Evolutionary conservation across 1,140 invertebrate genomes (phyloP).

Genomic region (Drosophila rufa): DNA sequence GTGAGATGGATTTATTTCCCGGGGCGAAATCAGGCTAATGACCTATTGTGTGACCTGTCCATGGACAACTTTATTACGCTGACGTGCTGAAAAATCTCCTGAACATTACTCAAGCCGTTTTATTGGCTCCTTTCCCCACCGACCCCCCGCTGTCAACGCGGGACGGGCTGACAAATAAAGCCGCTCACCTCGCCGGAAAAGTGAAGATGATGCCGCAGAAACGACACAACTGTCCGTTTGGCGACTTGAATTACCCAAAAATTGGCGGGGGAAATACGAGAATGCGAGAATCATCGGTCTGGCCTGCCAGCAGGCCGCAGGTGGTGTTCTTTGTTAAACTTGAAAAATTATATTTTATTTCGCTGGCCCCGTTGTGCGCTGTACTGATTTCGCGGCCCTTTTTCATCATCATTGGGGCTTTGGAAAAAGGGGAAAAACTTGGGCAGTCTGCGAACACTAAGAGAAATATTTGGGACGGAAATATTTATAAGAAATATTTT

Average conservation of each 20-base stretch:
- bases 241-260: constrained; percentile 34
- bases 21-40: constrained; percentile 57
- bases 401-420: constrained; percentile 32
- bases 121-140: constrained; percentile 51
- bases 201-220: constrained; percentile 51
- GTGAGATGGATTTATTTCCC: constrained; percentile 36
- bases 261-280: constrained; percentile 29
- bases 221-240: constrained; percentile 19
- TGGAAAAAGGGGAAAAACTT: constrained; percentile 23
- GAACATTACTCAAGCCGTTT: constrained; percentile 79
- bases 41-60: constrained; percentile 55
- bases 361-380: constrained; percentile 19
- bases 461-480: not conserved
- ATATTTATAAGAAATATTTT: not conserved
- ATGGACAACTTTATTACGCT: constrained; percentile 77
- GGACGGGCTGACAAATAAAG: constrained; percentile 62
- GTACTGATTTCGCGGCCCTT: constrained; percentile 52
- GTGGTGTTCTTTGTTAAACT: constrained; percentile 61
- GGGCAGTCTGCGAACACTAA: not conserved
- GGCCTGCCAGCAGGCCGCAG: constrained; percentile 24
- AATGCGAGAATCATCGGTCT: constrained; percentile 51
- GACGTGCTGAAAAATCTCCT: constrained; percentile 73
- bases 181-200: constrained; percentile 13
- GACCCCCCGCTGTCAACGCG: constrained; percentile 57
- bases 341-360: constrained; percentile 76